Conservation (phyloP, 2,113 vertebrate genomes). For the Scomber colias region DNA sequence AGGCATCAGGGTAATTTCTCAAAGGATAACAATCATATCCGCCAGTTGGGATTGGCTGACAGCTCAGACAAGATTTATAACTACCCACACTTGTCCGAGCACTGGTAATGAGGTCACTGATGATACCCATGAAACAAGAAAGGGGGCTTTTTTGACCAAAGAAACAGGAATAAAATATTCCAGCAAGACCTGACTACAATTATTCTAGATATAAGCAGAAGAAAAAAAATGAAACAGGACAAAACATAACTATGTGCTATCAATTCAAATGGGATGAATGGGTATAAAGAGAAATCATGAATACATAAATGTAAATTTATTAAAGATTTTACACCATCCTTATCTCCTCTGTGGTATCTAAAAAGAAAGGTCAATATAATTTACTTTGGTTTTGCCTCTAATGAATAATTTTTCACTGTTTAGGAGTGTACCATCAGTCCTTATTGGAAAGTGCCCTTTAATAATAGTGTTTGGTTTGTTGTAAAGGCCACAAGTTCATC, state of each 20-base stretch:
- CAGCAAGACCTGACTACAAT: too few species aligned
- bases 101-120: constrained; percentile 64
- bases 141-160: constrained; percentile 53
- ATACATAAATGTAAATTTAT: neutral
- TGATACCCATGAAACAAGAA: constrained; percentile 55
- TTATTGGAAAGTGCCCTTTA: constrained; percentile 52
- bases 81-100: constrained; percentile 49
- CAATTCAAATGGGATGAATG: neutral
- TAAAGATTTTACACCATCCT: neutral
- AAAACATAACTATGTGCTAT: neutral
- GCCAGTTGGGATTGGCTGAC: constrained; percentile 64
- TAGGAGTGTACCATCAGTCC: constrained; percentile 1
- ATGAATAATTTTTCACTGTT: constrained; percentile 32
- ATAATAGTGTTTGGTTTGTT: constrained; percentile 16
- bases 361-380: constrained; percentile 51
- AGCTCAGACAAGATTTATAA: constrained; percentile 59
- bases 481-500: constrained; percentile 38
- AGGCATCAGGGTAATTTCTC: constrained; percentile 70
- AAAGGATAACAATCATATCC: constrained; percentile 68
- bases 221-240: too few species aligned
- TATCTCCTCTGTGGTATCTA: neutral
- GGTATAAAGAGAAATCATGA: neutral
- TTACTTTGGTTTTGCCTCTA: constrained; percentile 17
- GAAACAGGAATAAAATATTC: constrained; percentile 50
- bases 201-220: too few species aligned